Conservation (phyloP, 2,797 vertebrate species). For the Phataginus tetradactyla region DNA sequence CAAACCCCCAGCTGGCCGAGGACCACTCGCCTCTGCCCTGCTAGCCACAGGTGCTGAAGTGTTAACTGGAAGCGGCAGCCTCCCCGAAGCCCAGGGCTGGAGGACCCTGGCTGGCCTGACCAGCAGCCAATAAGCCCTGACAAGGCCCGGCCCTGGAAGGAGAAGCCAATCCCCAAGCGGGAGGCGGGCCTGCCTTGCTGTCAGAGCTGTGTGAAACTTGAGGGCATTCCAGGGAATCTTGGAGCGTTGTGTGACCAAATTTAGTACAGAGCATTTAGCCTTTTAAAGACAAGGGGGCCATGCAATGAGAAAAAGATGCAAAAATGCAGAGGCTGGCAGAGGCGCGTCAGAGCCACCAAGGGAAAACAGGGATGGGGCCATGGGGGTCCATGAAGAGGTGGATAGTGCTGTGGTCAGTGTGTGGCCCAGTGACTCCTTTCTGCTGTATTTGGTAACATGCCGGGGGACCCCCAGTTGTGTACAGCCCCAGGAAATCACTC, state of each 20-base stretch:
- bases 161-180: slow-evolving; percentile 82
- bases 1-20: neutral
- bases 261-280: slow-evolving; percentile 96
- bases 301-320: slow-evolving; percentile 84
- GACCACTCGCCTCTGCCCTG: slow-evolving; percentile 42
- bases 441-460: slow-evolving; percentile 43
- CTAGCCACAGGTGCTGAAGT: slow-evolving; percentile 78
- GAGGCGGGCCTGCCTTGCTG: slow-evolving; percentile 86
- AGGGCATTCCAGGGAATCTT: slow-evolving; percentile 98
- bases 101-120: slow-evolving; percentile 65
- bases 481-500: neutral
- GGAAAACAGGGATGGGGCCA: neutral
- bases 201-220: slow-evolving; percentile 92
- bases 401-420: neutral
- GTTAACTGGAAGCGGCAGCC: slow-evolving; percentile 73
- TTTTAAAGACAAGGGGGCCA: slow-evolving; percentile 97
- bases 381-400: neutral
- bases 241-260: slow-evolving; percentile 98
- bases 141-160: neutral
- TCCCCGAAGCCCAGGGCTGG: slow-evolving; percentile 7
- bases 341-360: neutral
- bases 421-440: neutral
- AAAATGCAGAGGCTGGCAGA: slow-evolving; percentile 78
- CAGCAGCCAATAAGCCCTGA: slow-evolving; percentile 81
- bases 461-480: neutral